Conservation (phyloP, 2,797 vertebrate genomes). For the Naso thynnoides region DNA sequence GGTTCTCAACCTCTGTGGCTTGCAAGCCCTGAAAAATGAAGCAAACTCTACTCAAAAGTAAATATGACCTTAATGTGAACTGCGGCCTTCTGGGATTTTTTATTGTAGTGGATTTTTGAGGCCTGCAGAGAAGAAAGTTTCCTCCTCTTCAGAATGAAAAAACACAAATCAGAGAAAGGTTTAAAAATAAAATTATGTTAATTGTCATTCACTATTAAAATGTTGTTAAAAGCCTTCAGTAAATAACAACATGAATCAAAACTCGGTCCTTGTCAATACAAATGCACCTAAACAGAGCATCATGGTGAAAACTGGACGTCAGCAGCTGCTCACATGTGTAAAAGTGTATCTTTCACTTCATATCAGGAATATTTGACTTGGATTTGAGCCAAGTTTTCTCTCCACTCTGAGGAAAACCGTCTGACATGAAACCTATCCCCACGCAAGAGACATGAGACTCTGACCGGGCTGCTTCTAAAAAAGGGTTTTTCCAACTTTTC, state of each 20-base stretch:
- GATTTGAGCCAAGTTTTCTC: slow-evolving; percentile 55
- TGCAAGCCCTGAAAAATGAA: neutral
- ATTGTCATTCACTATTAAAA: neutral
- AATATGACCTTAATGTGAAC: neutral
- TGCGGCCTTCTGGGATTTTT: neutral
- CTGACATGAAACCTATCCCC: slow-evolving; percentile 52
- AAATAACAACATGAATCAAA: slow-evolving; percentile 9
- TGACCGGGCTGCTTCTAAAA: slow-evolving; percentile 42
- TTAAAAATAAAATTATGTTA: neutral
- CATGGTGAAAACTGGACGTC: slow-evolving; percentile 23
- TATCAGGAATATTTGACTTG: slow-evolving; percentile 68
- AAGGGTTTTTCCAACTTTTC: slow-evolving; percentile 16
- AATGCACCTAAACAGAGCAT: slow-evolving; percentile 31
- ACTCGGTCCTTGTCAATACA: slow-evolving; percentile 15
- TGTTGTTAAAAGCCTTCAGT: neutral
- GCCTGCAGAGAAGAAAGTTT: neutral
- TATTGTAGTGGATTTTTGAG: neutral
- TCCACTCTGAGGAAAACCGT: slow-evolving; percentile 35
- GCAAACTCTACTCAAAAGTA: neutral
- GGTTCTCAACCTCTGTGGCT: neutral
- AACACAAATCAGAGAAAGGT: too few species aligned
- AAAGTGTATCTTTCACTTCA: slow-evolving; percentile 43
- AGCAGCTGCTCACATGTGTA: slow-evolving; percentile 49
- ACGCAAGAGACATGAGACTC: slow-evolving; percentile 43
- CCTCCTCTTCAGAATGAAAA: neutral